Base-by-base conservation (phyloP, 2,888 invertebrate species). In the Idaea straminata region DNA sequence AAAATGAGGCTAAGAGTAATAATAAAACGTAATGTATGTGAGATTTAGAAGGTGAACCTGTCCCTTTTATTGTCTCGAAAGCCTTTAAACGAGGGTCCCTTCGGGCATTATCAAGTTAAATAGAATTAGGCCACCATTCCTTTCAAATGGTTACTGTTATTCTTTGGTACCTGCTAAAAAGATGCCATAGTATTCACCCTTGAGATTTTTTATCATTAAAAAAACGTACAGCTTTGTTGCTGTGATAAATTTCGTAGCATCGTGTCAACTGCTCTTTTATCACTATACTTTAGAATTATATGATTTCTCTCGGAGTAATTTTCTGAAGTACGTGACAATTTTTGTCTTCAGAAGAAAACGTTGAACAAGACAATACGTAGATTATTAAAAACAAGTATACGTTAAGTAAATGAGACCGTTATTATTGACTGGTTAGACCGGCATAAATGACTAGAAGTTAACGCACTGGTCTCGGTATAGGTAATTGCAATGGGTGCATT, bases 41-140 rank as follows among this genome's bases (percentile, higher is more conserved):
- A 75, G 83, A 84, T 83, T 84, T 82, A 73, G 81, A 77, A 83
- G 80, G 80, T 74, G 78, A 81, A 85, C 85, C 85, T 85, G 87
- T 75, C 77, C 78, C 78, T 82, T 83, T 87, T 83, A 83, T 79
- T 78, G 75, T 74, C 73, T 72, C 70, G 47, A 78, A 74, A 75
- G 72, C 82, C 77, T 77, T 63, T 61, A 76, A 74, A 77, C 75
- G 79, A 81, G 82, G 83, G 80, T 78, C 76, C 66, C 70, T 73
- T 77, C 79, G 74, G 69, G 76, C 79, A 83, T 83, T 85, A 82
- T 82, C 76, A 77, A 77, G 72, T 79, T 81, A 78, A 85, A 85
- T 83, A 81, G 80, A 83, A 84, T 82, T 76, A 77, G 78, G 77
- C 71, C 74, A 76, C 72, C 70, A 78, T 72, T 75, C 76, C 77